Evolutionary conservation across 37 sponge, comb jelly and placozoan genomes (phyloP).

Genomic region (Axinella damicornis): DNA sequence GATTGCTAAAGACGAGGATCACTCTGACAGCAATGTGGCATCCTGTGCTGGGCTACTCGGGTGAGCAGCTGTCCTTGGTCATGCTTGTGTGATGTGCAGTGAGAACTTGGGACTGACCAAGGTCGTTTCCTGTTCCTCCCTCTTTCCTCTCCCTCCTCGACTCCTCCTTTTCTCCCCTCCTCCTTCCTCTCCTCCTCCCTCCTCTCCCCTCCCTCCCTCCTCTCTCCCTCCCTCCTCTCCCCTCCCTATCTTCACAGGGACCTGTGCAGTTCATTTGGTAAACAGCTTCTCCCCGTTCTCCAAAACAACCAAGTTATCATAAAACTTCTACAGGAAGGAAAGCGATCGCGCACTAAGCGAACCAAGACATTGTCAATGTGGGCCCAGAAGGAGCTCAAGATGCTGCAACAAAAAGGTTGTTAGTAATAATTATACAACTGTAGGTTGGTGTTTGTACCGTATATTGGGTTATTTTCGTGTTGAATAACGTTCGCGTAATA

Average conservation of each 20-base stretch:
- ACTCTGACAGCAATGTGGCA: constrained; percentile 77
- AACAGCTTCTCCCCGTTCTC: constrained; percentile 10
- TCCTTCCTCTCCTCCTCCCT: not conserved
- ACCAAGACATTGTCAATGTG: constrained; percentile 87
- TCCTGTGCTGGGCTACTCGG: constrained; percentile 89
- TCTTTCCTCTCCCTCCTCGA: not conserved
- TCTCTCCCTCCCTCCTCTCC: no score
- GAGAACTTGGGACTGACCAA: no score
- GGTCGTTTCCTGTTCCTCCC: no score
- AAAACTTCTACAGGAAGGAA: constrained; percentile 77
- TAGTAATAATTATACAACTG: no score
- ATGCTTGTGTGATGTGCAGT: no score
- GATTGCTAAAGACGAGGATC: constrained; percentile 83
- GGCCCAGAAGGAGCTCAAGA: constrained; percentile 71
- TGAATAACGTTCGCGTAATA: no score
- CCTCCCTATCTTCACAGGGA: constrained; percentile 45
- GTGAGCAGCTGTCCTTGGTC: no score
- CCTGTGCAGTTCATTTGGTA: constrained; percentile 60
- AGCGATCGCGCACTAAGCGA: constrained; percentile 64
- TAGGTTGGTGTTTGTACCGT: no score
- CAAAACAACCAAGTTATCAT: constrained; percentile 31
- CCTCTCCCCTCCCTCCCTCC: not conserved
- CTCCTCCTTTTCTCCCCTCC: not conserved
- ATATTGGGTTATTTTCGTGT: no score
- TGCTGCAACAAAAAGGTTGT: no score